Percentiles rank a stretch among this genome's conserved stretches.
Conservation (phyloP, 2,797 vertebrate species). For the Clarias fuscus region DNA sequence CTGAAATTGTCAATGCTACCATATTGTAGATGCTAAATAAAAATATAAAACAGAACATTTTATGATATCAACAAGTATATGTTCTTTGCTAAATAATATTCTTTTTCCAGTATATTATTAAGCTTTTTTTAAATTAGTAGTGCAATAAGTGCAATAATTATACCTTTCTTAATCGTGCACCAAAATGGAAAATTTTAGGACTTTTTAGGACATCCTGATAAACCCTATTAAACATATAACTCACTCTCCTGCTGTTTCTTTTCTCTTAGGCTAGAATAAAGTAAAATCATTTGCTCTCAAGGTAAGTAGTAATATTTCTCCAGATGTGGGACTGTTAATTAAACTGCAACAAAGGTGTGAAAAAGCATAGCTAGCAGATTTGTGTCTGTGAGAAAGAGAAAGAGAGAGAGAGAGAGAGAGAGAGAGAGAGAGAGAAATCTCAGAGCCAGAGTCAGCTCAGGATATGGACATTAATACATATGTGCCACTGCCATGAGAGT, state of each 20-base stretch:
- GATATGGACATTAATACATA: too few relatives aligned
- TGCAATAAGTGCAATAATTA: neutral
- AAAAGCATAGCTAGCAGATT: constrained; percentile 15
- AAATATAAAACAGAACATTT: neutral
- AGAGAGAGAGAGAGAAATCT: neutral
- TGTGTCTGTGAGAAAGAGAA: neutral
- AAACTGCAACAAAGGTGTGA: neutral
- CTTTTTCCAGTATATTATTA: neutral
- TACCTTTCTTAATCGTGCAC: neutral
- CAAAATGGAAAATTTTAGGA: neutral
- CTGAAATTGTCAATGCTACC: too few relatives aligned
- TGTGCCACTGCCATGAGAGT: too few relatives aligned
- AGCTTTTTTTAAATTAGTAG: neutral
- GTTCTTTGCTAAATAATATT: neutral
- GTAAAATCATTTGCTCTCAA: neutral
- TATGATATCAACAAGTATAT: neutral
- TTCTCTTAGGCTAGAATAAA: neutral
- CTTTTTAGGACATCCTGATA: neutral
- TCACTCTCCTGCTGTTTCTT: neutral
- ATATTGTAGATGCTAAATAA: neutral
- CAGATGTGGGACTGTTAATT: constrained; percentile 27
- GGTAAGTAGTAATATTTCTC: constrained; percentile 24
- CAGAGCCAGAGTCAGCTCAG: too few relatives aligned
- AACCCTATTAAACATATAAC: neutral
- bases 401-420: neutral